Base-by-base conservation (phyloP, 1,140 invertebrate species). In the Drosophila orosa region DNA sequence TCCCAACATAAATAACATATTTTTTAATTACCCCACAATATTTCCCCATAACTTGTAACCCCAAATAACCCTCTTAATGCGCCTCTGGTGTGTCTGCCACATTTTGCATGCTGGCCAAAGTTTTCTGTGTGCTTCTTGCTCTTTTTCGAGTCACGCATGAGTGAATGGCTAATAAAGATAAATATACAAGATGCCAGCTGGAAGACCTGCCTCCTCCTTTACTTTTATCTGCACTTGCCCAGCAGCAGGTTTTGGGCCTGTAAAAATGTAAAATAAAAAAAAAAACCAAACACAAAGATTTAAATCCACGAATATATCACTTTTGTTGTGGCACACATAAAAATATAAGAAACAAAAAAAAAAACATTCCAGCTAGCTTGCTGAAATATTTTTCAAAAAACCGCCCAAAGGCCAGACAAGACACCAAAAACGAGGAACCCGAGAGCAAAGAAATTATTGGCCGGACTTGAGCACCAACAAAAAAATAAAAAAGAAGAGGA, bases 111-210 rank as follows among this genome's bases (percentile, higher is more conserved):
- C 62, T 65, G 73, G 79, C 79, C 63, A 83, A 87, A 77, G 50
- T 87, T 78, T 89, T 69, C 44, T 68, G 37, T 72, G 47, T n/a
- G 44, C n/a, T 50, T 25, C 8, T 27, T 29, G 48, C 39, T 73
- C 65, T 57, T 56, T 82, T 80, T 80, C 62, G 58, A 59, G 67
- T 45, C 79, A 85, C 82, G 82, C 81, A 79, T 86, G 79, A 79
- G 81, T 83, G 83, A 89, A 87, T 80, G 83, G 66, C 80, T 83
- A 87, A 86, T 87, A 86, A 83, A 86, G 83, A 86, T 86, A 86
- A 87, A 87, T 83, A 86, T 78, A 66, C 57, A 77, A 50, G 42
- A 45, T 60, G 35, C 33, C 71, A 72, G 35, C 10, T 52, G 44
- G 27, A 35, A 48, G 44, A 71, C 56, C 61, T 22, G 40, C 27